Conservation (phyloP, 2,797 vertebrate species). For the Gila robusta region DNA sequence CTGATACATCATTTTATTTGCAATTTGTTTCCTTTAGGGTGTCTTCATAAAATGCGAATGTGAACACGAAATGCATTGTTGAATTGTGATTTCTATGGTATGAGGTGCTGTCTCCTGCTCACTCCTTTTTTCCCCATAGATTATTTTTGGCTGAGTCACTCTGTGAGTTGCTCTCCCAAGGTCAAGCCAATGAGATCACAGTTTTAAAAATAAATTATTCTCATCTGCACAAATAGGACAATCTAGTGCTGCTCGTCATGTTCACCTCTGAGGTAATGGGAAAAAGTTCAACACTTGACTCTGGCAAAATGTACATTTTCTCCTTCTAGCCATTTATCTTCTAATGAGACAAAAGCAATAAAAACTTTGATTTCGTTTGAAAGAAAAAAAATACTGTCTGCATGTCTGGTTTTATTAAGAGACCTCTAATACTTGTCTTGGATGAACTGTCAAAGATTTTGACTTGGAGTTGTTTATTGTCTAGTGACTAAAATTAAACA, state of each 20-base stretch:
- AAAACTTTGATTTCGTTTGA: constrained; percentile 40
- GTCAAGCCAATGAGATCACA: constrained; percentile 67
- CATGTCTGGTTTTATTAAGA: constrained; percentile 45
- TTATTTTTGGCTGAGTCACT: constrained; percentile 55
- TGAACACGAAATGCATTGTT: constrained; percentile 13
- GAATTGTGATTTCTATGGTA: constrained; percentile 35
- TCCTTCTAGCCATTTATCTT: constrained; percentile 5
- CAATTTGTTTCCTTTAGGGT: not conserved
- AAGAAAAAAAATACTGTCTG: constrained; percentile 43
- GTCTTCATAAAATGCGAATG: constrained; percentile 16
- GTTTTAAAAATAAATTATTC: constrained; percentile 65
- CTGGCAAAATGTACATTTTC: constrained; percentile 35
- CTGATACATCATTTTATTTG: constrained; percentile 6
- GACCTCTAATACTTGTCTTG: constrained; percentile 33
- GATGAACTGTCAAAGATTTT: constrained; percentile 29
- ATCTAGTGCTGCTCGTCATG: constrained; percentile 55
- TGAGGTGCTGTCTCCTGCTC: constrained; percentile 9
- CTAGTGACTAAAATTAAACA: constrained; percentile 9
- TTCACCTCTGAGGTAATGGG: constrained; percentile 58
- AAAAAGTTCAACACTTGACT: constrained; percentile 45
- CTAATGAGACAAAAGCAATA: constrained; percentile 48
- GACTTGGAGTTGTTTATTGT: constrained; percentile 9
- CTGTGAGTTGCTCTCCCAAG: constrained; percentile 50
- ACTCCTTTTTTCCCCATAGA: constrained; percentile 46
- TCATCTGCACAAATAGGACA: constrained; percentile 69